Evolutionary conservation across 2,888 invertebrate species (phyloP), one percentile per base, ranked within the genome.

Genomic region (Epistrophella euchroma): DNA sequence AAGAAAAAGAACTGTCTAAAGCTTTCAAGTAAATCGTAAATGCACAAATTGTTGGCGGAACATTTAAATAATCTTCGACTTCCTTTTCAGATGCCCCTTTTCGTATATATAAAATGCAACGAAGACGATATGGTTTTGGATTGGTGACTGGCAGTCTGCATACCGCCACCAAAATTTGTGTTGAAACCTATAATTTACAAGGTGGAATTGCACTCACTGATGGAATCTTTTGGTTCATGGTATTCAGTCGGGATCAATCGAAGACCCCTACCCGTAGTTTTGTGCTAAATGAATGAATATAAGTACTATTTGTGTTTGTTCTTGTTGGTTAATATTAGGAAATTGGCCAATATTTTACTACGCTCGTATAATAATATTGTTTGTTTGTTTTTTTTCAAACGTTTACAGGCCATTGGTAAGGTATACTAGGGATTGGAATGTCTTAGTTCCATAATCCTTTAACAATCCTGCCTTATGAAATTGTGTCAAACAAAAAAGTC

Each of bases 21-120:
- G 60, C 22, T 40, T 19, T 66, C 32, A 47, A 17, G 64, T 40
- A 22, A 56, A 32, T 56, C 11, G 32, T 64, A 72, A 74, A 52
- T 74, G 74, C 64, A 74, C 32, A 37, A 47, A 43, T 58, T 68
- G 35, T 71, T 68, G 68, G 68, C 50, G 62, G 56, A 45, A 64
- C 73, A 86, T 86, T 86, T 86, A 86, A 86, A 78, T 82, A 86
- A 86, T 86, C 60, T 86, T 71, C 86, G 82, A 86, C 86, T 86
- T 86, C 86, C 86, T 86, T 86, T 82, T 86, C 86, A 86, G 74
- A 60, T 78, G 82, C 71, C 52, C n/a, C n/a, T n/a, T n/a, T n/a
- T n/a, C n/a, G n/a, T n/a, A n/a, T n/a, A 9, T 66, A 52, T 22
- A 43, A 66, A 85, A 73, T 64, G 73, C 4, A 86, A 56, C 70